Conservation (phyloP, 1,140 invertebrate species). For the Cyphomyrmex costatus region DNA sequence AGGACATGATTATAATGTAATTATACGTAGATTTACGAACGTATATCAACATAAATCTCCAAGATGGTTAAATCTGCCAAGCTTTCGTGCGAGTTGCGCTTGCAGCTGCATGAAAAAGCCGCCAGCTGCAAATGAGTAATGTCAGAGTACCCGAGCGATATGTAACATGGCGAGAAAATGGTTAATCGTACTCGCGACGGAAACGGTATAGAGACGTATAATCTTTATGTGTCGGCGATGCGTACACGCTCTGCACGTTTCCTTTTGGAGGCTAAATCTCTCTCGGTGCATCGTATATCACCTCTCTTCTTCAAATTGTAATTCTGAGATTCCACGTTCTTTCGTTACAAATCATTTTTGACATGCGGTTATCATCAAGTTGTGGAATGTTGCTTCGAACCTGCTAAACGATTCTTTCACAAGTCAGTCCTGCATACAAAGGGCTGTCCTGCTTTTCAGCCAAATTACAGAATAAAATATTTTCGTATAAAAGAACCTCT, state of each 20-base stretch:
- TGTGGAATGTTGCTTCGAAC: not conserved
- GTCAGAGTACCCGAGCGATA: constrained; percentile 37
- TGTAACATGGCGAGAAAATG: constrained; percentile 54
- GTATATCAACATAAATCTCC: constrained; percentile 50
- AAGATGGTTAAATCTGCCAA: constrained; percentile 41
- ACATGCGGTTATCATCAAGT: constrained; percentile 7
- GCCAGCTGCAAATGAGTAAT: constrained; percentile 63
- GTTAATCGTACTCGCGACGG: constrained; percentile 37
- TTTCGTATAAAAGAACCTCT: too few species aligned
- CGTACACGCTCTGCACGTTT: not conserved
- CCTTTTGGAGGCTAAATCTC: not conserved
- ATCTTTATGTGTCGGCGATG: constrained; percentile 27
- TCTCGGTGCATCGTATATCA: constrained; percentile 24
- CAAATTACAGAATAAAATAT: not conserved
- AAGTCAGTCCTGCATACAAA: not conserved
- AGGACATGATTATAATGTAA: constrained; percentile 11
- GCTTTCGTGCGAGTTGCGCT: constrained; percentile 31
- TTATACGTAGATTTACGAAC: constrained; percentile 34
- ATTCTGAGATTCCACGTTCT: not conserved
- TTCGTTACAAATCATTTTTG: not conserved
- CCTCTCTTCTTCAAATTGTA: constrained; percentile 1
- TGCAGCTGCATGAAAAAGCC: constrained; percentile 55
- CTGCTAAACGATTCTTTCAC: not conserved
- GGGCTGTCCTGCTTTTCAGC: not conserved
- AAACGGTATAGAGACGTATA: constrained; percentile 51